Evolutionary conservation across 2,888 invertebrate species (phyloP), one percentile per base, ranked within the genome.

Genomic region (Agriopis marginaria): DNA sequence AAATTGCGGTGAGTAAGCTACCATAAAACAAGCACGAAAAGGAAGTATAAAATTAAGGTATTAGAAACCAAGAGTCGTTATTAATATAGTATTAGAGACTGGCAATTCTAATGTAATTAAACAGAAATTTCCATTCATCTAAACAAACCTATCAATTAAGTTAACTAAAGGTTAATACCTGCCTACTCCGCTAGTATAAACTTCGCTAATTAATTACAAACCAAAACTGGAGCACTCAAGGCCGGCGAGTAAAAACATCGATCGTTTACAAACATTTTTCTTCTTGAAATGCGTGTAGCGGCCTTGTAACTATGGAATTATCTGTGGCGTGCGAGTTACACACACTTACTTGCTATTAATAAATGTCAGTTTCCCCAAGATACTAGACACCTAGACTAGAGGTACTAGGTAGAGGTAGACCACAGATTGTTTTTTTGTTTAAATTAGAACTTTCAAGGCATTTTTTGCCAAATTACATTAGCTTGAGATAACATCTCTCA

Each of bases 251-350:
- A 50, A 55, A 66, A 61, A 50, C 40, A 66, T 62, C 42, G 42
- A 54, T 66, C 53, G 66, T 62, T 66, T 62, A 66, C 66, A 66
- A 66, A 66, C 66, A 54, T 53, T 59, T 66, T 58, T 60, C 60
- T 47, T 42, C 14, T 39, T 39, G 40, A 51, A 61, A 40, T 17
- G 42, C 40, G 11, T 39, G 61, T 50, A 42, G 42, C 14, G 8
- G 40, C 42, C 51, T 61, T 42, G 60, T 32, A 7, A 47, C 59
- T 47, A n/a, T 10, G 49, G n/a, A n/a, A 39, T 6, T 49, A 39
- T 60, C 47, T 65, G 64, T 44, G 42, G 32, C 5, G 8, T 14
- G 40, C 17, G 9, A 54, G 14, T 42, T 56, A 11, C 17, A 63
- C 17, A 63, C 59, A 63, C 63, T 49, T 68, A 59, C 12, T 59